Evolutionary conservation across 1,140 invertebrate genomes (phyloP), one percentile per base, ranked within the genome.

Genomic region (Achroia grisella): DNA sequence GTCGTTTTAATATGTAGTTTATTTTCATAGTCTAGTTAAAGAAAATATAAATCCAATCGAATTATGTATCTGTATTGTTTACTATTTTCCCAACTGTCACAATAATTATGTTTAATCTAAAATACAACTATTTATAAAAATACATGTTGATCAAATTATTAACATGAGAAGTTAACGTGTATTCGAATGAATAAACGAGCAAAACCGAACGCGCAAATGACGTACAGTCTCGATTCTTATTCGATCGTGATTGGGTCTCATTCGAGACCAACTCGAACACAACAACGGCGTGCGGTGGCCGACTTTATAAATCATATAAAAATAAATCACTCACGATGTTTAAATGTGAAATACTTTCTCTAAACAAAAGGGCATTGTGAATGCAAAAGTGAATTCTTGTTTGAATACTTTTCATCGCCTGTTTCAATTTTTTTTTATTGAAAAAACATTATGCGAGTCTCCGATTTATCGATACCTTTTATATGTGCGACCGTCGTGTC

Each of bases 341-440:
- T 65, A 68, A 71, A 83, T 80, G 78, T 79, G 78, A 81, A 84
- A 84, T 80, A 81, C 77, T 82, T 81, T 79, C 76, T 76, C 71
- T 79, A 85, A 81, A 82, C 78, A 82, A 85, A 81, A 79, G 75
- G 56, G 73, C 71, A 76, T 81, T 81, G 78, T 84, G 71, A 63
- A 81, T 81, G 77, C 77, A 84, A 77, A 81, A 79, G 73, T 70
- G 74, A 76, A 82, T 84, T 79, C 78, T 67, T 46, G 44, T 23
- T 48, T 64, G 71, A 73, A 84, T 73, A 77, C 71, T 78, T 77
- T 84, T 81, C 76, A 73, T 78, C 80, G 80, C 77, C 77, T 81
- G 65, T 56, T 62, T 39, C 50, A 48, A 47, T 69, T 69, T 71
- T 74, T n/a, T 70, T 67, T 67, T 64, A 64, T 71, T 70, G 71